Base-by-base conservation (phyloP, 2,888 invertebrate species). In the Luperina nickerlii region DNA sequence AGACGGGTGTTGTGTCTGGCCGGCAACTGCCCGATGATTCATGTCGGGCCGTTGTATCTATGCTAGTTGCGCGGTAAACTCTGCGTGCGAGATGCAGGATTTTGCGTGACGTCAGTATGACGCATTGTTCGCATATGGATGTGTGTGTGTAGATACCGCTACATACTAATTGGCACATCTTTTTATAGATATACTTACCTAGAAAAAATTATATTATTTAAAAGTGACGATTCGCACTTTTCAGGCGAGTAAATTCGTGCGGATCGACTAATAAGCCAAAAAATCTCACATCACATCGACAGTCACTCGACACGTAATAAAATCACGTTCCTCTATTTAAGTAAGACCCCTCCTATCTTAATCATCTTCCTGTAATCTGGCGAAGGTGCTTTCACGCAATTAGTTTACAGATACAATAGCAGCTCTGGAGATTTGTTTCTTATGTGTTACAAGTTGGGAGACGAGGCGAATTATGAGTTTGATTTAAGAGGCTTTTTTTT, bases 371-470 rank as follows among this genome's bases (percentile, higher is more conserved):
- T 87, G 76, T 81, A 69, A 84, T 60, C 69, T 66, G n/a, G 65
- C 18, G 51, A 66, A 70, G 82, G 77, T 82, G 70, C 75, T 87
- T 77, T 66, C 51, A 73, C 69, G 62, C 79, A 78, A 87, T 87
- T 79, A 84, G 68, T 76, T 79, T 84, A 78, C 32, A 18, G 73
- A 76, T 78, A 84, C 75, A 77, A 79, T 82, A 74, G 73, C n/a
- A 65, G 62, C 81, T 74, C 81, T n/a, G 20, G 68, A 85, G 82
- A 82, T 82, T 84, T 82, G 76, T 69, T 82, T 45, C 60, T 4
- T 54, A 13, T 78, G 69, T 84, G 66, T 82, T 63, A 20, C 71
- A 70, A 76, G 42, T 32, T 24, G 0, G 0, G 15, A 67, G 57
- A 1, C 18, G n/a, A 51, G 27, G n/a, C 70, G 73, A 74, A 54